These are phyloP conservation scores for Cyclargus thomasi DNA, from an alignment of 1,140 invertebrate genomes.

Conservation along the genomic window DNA sequence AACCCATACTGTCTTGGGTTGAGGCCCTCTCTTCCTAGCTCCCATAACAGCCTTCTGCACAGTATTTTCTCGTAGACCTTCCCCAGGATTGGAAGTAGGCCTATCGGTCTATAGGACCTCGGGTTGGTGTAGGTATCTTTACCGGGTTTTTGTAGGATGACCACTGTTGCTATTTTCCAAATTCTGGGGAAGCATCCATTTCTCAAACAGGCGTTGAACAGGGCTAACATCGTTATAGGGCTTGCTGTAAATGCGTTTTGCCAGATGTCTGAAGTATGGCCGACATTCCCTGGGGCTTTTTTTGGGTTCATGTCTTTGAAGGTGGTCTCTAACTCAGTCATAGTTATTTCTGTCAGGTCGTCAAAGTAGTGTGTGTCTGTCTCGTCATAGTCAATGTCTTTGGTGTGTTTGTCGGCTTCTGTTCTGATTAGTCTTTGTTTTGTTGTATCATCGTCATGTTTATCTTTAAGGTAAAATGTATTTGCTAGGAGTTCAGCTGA, in stretches of 20 bases:
- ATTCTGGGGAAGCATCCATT: background rate
- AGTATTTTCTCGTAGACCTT: background rate
- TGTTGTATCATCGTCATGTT: background rate
- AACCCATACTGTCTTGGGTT: slow-evolving; percentile 16
- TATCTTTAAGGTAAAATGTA: background rate
- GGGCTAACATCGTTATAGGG: background rate
- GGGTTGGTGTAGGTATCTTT: background rate
- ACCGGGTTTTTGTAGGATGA: background rate
- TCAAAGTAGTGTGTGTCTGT: background rate
- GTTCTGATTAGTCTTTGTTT: background rate
- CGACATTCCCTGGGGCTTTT: background rate
- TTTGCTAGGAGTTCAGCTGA: background rate
- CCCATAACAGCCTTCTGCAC: background rate
- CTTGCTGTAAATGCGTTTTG: background rate
- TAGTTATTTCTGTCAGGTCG: background rate
- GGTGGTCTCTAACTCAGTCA: background rate
- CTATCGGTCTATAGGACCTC: background rate
- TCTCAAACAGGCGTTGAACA: background rate
- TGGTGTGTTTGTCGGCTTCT: background rate
- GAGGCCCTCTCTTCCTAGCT: slow-evolving; percentile 9
- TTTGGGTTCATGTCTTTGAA: background rate
- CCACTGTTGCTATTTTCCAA: background rate
- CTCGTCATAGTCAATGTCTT: background rate
- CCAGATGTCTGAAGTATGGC: background rate
- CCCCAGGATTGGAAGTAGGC: background rate